Evolutionary conservation across 2,797 vertebrate genomes (phyloP).

Genomic region (Geotrypetes seraphini): DNA sequence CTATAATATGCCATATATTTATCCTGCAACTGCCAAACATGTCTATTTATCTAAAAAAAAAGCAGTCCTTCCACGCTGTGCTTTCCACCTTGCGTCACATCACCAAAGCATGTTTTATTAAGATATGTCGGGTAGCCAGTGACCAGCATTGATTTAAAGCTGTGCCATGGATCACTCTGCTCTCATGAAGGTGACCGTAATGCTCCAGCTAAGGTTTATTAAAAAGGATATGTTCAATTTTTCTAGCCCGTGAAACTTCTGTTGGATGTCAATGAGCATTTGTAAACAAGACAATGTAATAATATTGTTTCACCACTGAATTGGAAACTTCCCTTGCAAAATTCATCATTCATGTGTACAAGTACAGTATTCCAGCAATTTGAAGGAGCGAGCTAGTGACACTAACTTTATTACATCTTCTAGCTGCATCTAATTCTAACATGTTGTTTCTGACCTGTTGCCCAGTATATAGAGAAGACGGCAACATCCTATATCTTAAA

Average conservation of each 20-base stretch:
- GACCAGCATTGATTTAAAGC: not conserved
- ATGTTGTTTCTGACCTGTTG: slow-evolving; percentile 1
- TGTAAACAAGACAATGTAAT: slow-evolving; percentile 16
- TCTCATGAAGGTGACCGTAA: not conserved
- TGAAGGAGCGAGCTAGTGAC: slow-evolving; percentile 4
- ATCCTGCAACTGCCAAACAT: no score
- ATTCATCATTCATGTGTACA: slow-evolving; percentile 8
- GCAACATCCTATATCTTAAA: not conserved
- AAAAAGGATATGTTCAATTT: slow-evolving; percentile 6
- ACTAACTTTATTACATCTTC: slow-evolving; percentile 13
- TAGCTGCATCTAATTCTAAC: slow-evolving; percentile 10
- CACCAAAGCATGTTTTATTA: not conserved
- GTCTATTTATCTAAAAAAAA: no score
- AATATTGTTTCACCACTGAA: slow-evolving; percentile 14
- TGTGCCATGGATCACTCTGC: not conserved
- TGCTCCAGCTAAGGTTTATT: slow-evolving; percentile 5
- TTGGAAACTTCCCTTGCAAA: slow-evolving; percentile 12
- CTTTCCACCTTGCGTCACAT: not conserved
- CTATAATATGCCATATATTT: no score
- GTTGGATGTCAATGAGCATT: slow-evolving; percentile 12
- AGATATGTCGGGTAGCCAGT: not conserved
- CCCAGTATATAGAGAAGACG: not conserved
- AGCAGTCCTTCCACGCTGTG: no score
- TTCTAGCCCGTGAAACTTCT: slow-evolving; percentile 7
- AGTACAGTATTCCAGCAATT: slow-evolving; percentile 4